A percentile compares a stretch with the other conserved stretches of the same genome.
Evolutionary conservation across 1,140 invertebrate species (phyloP).

Genomic region (Acromyrmex heyeri): DNA sequence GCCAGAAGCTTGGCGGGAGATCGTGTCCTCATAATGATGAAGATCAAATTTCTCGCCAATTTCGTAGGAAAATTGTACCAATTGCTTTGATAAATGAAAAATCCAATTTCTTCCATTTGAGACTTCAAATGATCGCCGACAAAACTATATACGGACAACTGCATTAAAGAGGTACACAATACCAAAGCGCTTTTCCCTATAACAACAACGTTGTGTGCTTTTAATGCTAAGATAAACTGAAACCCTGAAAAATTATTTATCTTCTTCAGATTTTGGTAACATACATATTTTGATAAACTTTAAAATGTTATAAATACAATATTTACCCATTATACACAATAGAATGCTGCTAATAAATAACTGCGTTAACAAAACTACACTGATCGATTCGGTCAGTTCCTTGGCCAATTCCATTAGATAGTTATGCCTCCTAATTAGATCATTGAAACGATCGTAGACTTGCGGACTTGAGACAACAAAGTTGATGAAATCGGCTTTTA

Average conservation of each 20-base stretch:
- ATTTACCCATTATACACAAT: constrained; percentile 60
- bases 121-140: constrained; percentile 64
- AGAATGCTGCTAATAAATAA: constrained; percentile 59
- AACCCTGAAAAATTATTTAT: constrained; percentile 58
- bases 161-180: constrained; percentile 5
- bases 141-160: constrained; percentile 60
- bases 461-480: background rate
- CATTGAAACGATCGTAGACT: background rate
- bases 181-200: constrained; percentile 25
- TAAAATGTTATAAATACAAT: background rate
- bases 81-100: constrained; percentile 19
- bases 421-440: constrained; percentile 21
- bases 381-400: constrained; percentile 35
- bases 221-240: constrained; percentile 65
- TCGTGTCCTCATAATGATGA: constrained; percentile 45
- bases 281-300: background rate
- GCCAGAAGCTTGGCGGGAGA: constrained; percentile 42
- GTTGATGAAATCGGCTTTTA: constrained; percentile 34
- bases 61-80: constrained; percentile 59
- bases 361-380: constrained; percentile 41
- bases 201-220: background rate
- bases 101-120: constrained; percentile 61
- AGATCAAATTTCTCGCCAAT: constrained; percentile 39
- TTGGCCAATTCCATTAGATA: constrained; percentile 31
- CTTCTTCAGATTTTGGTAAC: background rate